Evolutionary conservation across 37 sponge, comb jelly and placozoan species (phyloP).

Genomic region (Chondrilla cf. caribensis): DNA sequence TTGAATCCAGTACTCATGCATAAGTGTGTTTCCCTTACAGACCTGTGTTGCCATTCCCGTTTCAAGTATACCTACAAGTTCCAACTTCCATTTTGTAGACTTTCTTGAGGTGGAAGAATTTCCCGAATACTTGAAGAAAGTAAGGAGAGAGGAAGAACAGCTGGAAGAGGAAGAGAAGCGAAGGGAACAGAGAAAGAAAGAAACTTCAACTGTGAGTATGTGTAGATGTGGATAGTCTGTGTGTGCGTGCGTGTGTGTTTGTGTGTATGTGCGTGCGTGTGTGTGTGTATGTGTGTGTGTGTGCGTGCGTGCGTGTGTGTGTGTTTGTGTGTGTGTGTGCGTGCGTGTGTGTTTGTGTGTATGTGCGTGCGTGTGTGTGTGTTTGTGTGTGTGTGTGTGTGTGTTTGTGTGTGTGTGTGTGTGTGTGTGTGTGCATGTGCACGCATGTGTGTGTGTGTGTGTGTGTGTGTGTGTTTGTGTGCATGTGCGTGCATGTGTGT

Average conservation of each 20-base stretch:
- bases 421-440: too few relatives aligned
- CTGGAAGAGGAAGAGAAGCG: constrained; percentile 43
- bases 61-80: not conserved
- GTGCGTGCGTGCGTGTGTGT: constrained; percentile 5
- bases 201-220: constrained; percentile 71
- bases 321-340: not conserved
- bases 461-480: too few relatives aligned
- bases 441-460: too few relatives aligned
- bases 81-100: constrained; percentile 31
- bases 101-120: constrained; percentile 54
- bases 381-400: too few relatives aligned
- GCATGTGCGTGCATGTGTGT: too few relatives aligned
- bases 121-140: constrained; percentile 57
- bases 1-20: too few relatives aligned
- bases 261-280: not conserved
- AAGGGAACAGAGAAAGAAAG: constrained; percentile 61
- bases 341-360: not conserved
- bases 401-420: too few relatives aligned
- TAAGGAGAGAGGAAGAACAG: constrained; percentile 46
- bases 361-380: too few relatives aligned
- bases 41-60: too few relatives aligned
- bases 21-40: too few relatives aligned
- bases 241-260: not conserved
- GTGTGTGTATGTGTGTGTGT: constrained; percentile 21
- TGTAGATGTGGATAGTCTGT: constrained; percentile 71